phyloP scores from a whole-genome alignment of 1,140 invertebrate species.

The Drosophila oshimai region DNA sequence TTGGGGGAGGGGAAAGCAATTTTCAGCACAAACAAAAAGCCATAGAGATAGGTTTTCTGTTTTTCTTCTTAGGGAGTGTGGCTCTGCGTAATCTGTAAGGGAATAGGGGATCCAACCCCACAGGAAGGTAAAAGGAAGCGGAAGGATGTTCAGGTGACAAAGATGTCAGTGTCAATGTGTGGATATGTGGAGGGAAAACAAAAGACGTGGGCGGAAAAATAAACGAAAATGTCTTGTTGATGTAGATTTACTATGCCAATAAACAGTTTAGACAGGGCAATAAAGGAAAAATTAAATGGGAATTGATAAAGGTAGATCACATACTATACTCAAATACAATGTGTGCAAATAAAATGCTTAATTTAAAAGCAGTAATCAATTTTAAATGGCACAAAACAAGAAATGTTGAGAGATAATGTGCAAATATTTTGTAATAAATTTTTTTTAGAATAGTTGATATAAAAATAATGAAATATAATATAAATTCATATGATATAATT shows the following conservation, averaged over 20 bases:
- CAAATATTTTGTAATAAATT: too few relatives aligned
- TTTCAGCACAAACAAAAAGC: constrained; percentile 42
- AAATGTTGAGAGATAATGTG: too few relatives aligned
- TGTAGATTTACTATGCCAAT: constrained; percentile 12
- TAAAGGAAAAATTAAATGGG: constrained; percentile 6
- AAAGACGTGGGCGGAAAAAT: constrained; percentile 1
- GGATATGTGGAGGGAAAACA: background rate
- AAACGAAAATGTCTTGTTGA: constrained; percentile 16
- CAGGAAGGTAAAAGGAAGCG: constrained; percentile 20
- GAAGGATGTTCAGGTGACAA: constrained; percentile 54
- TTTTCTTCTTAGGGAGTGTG: background rate
- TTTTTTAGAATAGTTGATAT: too few relatives aligned
- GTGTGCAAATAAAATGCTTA: background rate
- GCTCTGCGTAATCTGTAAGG: constrained; percentile 24
- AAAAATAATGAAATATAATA: too few relatives aligned
- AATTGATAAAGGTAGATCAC: background rate
- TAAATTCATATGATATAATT: too few relatives aligned
- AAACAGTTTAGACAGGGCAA: constrained; percentile 2
- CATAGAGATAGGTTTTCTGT: constrained; percentile 49
- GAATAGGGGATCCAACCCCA: constrained; percentile 23
- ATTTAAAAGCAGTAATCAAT: background rate
- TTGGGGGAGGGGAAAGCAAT: constrained; percentile 45
- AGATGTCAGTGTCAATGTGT: constrained; percentile 24
- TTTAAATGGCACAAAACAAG: too few relatives aligned
- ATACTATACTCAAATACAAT: background rate